These are phyloP conservation scores for Rhabdomys pumilio DNA, from an alignment of 2,797 vertebrate genomes.

Conservation along the genomic window DNA sequence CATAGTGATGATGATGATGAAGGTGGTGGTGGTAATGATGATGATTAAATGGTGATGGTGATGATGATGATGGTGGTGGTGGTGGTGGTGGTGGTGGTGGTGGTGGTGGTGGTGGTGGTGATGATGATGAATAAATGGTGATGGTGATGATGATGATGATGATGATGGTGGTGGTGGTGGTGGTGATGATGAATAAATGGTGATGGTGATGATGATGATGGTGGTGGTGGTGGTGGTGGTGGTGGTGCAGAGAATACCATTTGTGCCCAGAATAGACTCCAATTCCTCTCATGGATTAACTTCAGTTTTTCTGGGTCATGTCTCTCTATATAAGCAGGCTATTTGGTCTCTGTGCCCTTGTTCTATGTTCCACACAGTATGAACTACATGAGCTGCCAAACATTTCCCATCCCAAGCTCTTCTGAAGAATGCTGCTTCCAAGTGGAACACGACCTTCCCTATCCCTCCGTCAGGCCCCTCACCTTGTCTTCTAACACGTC, in stretches of 20 bases:
- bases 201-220: too few relatives aligned
- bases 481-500: not conserved
- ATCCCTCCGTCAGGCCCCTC: not conserved
- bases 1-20: not conserved
- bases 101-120: not conserved
- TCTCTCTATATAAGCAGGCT: not conserved
- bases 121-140: too few relatives aligned
- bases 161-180: not conserved
- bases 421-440: not conserved
- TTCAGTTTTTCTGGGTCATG: not conserved
- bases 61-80: too few relatives aligned
- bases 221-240: not conserved
- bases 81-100: not conserved
- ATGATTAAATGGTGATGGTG: too few relatives aligned
- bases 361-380: not conserved
- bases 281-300: not conserved
- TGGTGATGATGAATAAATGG: too few relatives aligned
- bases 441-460: not conserved
- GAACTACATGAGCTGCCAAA: not conserved
- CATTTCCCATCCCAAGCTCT: not conserved
- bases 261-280: slow-evolving; percentile 12
- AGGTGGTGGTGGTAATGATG: not conserved
- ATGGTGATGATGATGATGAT: too few relatives aligned
- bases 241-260: not conserved
- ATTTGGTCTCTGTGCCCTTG: not conserved